Evolutionary conservation across 2,888 invertebrate species (phyloP).

Genomic region (Drosophila tanythrix): DNA sequence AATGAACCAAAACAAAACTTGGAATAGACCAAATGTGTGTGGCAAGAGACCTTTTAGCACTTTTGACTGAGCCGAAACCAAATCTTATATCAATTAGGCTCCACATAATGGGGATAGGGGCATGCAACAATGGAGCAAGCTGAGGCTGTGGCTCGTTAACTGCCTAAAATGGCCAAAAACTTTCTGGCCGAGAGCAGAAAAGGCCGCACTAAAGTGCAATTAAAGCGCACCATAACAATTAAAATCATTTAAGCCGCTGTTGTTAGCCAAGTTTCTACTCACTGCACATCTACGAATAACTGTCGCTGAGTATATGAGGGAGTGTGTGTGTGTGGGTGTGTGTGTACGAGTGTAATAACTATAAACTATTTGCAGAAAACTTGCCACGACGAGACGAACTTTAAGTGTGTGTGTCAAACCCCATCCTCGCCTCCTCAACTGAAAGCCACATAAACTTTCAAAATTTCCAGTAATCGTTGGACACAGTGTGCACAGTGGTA

Average conservation of each 20-base stretch:
- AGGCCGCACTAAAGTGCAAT: conserved; percentile 57
- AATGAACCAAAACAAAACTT: conserved; percentile 3
- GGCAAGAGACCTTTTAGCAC: conserved; percentile 4
- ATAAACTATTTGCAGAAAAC: conserved; percentile 81
- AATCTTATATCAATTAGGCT: conserved; percentile 50
- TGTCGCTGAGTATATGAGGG: background rate
- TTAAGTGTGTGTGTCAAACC: conserved; percentile 28
- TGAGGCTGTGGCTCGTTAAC: conserved; percentile 23
- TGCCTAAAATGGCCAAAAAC: conserved; percentile 43
- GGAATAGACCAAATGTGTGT: background rate
- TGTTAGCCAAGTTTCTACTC: conserved; percentile 47
- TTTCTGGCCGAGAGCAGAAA: conserved; percentile 23
- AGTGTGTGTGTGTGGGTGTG: conserved; percentile 7
- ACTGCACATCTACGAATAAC: conserved; percentile 8
- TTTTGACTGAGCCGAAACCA: conserved; percentile 15
- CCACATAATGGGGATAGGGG: background rate
- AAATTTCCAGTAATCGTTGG: conserved; percentile 74
- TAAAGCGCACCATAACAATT: conserved; percentile 73
- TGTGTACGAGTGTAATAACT: conserved; percentile 68
- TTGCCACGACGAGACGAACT: conserved; percentile 57
- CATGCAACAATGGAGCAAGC: conserved; percentile 30
- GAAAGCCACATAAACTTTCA: conserved; percentile 74
- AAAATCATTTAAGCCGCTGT: conserved; percentile 73
- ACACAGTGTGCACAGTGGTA: conserved; percentile 37
- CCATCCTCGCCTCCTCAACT: background rate